Evolutionary conservation across 2,113 vertebrate species (phyloP).

Genomic region (Pygoscelis adeliae): DNA sequence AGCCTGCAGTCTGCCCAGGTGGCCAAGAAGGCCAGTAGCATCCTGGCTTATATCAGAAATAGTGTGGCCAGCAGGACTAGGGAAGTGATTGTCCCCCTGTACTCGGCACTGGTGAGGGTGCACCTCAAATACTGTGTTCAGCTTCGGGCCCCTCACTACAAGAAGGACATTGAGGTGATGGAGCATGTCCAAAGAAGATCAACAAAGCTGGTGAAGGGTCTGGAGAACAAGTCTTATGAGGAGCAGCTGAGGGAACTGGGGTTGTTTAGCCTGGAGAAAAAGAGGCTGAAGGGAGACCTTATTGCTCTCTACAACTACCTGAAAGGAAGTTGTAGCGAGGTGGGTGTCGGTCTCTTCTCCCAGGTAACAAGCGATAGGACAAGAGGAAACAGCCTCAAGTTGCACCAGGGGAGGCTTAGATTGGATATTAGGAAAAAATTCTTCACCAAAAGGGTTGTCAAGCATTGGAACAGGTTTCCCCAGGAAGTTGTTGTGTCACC

Average conservation of each 20-base stretch:
- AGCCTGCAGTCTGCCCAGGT: not conserved
- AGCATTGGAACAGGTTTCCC: not conserved
- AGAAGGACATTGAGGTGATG: not conserved
- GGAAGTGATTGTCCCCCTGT: accelerated
- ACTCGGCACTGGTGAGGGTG: accelerated
- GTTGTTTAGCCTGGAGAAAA: not conserved
- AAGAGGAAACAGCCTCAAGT: not conserved
- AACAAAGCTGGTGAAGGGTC: not conserved
- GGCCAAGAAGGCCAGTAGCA: not conserved
- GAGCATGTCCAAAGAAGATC: not conserved
- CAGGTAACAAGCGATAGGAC: not conserved
- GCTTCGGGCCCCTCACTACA: not conserved
- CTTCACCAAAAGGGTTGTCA: not conserved
- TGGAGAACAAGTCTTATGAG: not conserved
- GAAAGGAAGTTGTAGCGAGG: not conserved
- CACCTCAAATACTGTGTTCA: not conserved
- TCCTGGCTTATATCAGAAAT: not conserved
- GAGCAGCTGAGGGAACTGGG: not conserved
- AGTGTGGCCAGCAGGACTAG: not conserved
- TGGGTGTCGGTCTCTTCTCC: not conserved
- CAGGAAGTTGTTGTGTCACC: too few relatives aligned
- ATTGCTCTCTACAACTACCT: not conserved
- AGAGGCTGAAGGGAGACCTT: not conserved
- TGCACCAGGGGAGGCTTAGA: not conserved
- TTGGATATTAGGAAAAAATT: not conserved